These are phyloP conservation scores for Caenorhabditis latens DNA, from an alignment of 1,140 invertebrate genomes.

Conservation along the genomic window DNA sequence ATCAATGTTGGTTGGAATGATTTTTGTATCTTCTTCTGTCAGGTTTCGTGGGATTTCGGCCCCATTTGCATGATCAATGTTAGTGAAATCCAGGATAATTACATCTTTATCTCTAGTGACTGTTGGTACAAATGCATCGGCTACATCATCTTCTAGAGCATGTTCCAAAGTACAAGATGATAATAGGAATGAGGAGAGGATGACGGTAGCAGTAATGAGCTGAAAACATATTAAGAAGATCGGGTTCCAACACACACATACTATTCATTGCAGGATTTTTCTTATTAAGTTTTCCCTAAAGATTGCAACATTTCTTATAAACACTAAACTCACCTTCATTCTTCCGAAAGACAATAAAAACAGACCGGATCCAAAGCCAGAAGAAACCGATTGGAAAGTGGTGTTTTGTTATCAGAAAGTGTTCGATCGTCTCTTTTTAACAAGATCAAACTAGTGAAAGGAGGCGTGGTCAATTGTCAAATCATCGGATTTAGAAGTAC, in stretches of 20 bases:
- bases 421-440: slow-evolving; percentile 44
- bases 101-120: background rate
- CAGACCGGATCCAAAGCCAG: background rate
- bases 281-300: no score
- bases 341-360: background rate
- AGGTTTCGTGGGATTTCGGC: slow-evolving; percentile 40
- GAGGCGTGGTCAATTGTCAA: slow-evolving; percentile 27
- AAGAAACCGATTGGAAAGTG: slow-evolving; percentile 9
- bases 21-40: slow-evolving; percentile 49
- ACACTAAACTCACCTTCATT: slow-evolving; percentile 32
- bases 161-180: slow-evolving; percentile 32
- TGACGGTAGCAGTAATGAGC: background rate
- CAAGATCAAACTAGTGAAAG: slow-evolving; percentile 51
- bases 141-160: background rate
- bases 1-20: slow-evolving; percentile 48
- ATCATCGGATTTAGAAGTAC: slow-evolving; percentile 14
- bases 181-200: slow-evolving; percentile 13
- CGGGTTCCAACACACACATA: no score
- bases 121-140: background rate
- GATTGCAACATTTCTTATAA: background rate
- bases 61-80: slow-evolving; percentile 52
- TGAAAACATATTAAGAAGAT: background rate
- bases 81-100: slow-evolving; percentile 36
- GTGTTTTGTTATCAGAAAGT: slow-evolving; percentile 35
- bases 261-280: background rate